These are phyloP conservation scores for Pangasius larnaudii DNA, from an alignment of 2,797 vertebrate genomes.

Conservation along the genomic window DNA sequence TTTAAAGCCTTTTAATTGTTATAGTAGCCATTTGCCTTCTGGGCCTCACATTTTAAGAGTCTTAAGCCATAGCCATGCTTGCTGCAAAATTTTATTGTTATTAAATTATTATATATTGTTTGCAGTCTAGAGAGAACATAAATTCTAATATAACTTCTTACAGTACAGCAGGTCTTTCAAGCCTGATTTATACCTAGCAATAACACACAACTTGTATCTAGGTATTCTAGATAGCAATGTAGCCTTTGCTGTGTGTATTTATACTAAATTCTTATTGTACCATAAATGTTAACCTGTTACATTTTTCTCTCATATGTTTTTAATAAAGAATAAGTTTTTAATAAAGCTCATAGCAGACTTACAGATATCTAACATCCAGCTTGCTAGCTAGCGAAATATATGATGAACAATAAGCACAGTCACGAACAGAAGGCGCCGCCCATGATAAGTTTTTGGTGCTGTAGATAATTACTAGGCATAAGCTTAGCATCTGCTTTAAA, in stretches of 20 bases:
- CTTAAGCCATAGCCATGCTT: neutral
- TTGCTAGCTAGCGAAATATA: neutral
- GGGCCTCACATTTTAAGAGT: neutral
- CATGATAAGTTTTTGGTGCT: neutral
- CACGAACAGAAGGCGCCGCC: neutral
- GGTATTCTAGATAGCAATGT: neutral
- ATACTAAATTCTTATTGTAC: neutral
- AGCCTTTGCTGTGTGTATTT: neutral
- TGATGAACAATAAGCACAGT: neutral
- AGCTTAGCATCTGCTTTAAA: neutral
- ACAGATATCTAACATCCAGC: neutral
- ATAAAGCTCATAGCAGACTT: neutral
- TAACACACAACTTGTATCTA: neutral
- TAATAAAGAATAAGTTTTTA: neutral
- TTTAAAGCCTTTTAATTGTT: neutral
- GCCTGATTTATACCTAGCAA: neutral
- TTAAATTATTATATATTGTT: neutral
- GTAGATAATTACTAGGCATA: neutral
- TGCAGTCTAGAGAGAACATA: neutral
- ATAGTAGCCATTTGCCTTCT: neutral
- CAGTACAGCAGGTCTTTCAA: neutral
- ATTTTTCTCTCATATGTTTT: neutral
- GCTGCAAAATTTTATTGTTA: neutral
- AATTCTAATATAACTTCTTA: neutral
- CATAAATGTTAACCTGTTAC: neutral